Base-by-base conservation (phyloP, 2,888 invertebrate species). In the Siphlonurus alternatus region DNA sequence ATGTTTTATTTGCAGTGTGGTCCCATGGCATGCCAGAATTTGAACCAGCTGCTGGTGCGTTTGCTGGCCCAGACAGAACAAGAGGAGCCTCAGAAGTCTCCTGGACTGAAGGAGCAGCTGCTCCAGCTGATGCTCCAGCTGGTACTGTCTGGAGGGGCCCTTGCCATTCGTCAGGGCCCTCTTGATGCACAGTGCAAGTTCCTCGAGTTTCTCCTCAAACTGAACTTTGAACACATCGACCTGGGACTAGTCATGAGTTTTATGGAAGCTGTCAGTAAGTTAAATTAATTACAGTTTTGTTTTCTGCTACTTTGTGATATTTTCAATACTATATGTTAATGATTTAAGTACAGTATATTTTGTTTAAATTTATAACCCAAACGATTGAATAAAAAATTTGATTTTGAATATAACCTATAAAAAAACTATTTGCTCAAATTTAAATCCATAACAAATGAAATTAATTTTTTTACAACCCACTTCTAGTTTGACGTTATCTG, bases 171-270 rank as follows among this genome's bases (percentile, higher is more conserved):
- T 70, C 80, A 85, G 71, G 82, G 83, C 67, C 86, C 89, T 66
- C 75, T 91, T 71, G 84, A 89, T 81, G 84, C 89, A 63, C 84
- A 89, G 72, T 87, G 85, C 72, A 84, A 84, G 72, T 78, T 88
- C 65, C 77, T 88, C 24, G 84, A 84, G 62, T 81, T 84, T 61
- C 75, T 89, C 66, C 76, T 84, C 18, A 81, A 83, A 70, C 78
- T 84, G 5, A 81, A 85, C 69, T 87, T 85, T 71, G 79, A 82
- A 22, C 83, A 84, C 68, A 83, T 85, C 7, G 87, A 89, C 72
- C 76, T 87, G 53, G 82, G 81, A 68, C 85, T 86, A 66, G 85
- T 85, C 1, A 82, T 88, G 74, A 87, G 84, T 71, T 85, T 88
- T 64, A 81, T 87, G 20, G 86, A 88, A 73, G 84, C 85, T 70